Base-by-base conservation (phyloP, 2,888 invertebrate species). In the Lysandra bellargus region DNA sequence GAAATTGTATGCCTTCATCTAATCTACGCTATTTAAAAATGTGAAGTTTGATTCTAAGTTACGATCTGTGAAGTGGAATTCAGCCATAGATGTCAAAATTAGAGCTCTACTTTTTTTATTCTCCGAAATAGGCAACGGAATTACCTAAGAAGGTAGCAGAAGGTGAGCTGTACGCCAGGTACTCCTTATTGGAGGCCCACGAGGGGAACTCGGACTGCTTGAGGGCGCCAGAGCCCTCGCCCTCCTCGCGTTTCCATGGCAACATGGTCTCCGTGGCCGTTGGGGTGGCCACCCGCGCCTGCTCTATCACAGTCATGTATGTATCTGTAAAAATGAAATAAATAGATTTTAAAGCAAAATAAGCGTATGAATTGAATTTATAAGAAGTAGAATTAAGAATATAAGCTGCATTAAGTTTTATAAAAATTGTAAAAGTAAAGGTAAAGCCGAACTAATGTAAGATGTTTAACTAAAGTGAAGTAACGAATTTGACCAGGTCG, bases 131-230 rank as follows among this genome's bases (percentile, higher is more conserved):
- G 57, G 57, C 57, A 57, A 57, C 3, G 17, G 1, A 17, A 57
- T 57, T 95, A 98, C 98, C 98, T 94, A 98, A 95, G 93, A 98
- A 98, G 80, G 98, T 98, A 78, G 98, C 98, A 12, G 98, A 98
- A 2, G 98, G 98, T 78, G 98, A 98, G 89, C 97, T 98, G 88
- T 98, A 98, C 17, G 98, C 97, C 85, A 98, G 94, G 88, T 99
- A 99, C 87, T 99, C 98, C 89, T 98, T 98, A 90, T 98, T 99
- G 60, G 98, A 97, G 74, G 98, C 98, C 99, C 99, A 99, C 17
- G 98, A 97, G 14, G 99, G 99, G 88, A 98, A 98, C 90, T 99
- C 98, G 73, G 97, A 97, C 88, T 98, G 98, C 85, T 97, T 96
- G 78, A 97, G 91, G 84, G 97, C 96, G 84, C 96, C 94, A 17